Conservation (phyloP, 2,888 invertebrate genomes). For the Nomada flava region DNA sequence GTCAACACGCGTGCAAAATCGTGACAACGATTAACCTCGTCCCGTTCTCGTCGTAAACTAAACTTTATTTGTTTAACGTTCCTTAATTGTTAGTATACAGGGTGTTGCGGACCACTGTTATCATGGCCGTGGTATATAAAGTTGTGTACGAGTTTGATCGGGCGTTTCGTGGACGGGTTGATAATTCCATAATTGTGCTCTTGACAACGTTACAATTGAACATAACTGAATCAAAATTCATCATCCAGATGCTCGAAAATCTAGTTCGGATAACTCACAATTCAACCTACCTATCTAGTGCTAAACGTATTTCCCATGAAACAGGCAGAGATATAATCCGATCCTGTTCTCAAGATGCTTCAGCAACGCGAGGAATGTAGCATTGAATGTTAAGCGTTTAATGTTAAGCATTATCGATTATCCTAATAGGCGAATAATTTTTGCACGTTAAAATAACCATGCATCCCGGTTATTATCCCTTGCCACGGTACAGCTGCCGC, state of each 20-base stretch:
- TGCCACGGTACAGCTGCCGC: constrained; percentile 6
- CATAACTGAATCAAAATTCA: too few relatives aligned
- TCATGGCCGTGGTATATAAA: not conserved
- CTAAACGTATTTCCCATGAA: not conserved
- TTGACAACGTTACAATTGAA: too few relatives aligned
- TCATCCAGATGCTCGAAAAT: too few relatives aligned
- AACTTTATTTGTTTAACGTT: not conserved
- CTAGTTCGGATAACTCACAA: too few relatives aligned
- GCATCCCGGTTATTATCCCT: constrained; percentile 11
- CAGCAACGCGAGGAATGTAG: not conserved
- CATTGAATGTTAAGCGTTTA: constrained; percentile 11
- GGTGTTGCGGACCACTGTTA: not conserved
- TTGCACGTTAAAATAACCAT: constrained; percentile 15
- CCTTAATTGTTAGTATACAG: not conserved
- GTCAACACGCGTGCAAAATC: constrained; percentile 19
- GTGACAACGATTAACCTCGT: constrained; percentile 19
- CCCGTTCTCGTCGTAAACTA: not conserved
- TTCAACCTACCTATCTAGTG: too few relatives aligned
- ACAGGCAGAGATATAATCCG: not conserved
- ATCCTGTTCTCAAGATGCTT: not conserved
- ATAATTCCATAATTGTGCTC: too few relatives aligned
- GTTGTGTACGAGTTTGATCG: too few relatives aligned
- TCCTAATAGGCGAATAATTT: constrained; percentile 35
- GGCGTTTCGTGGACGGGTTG: too few relatives aligned
- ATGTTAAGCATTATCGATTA: constrained; percentile 39